Percentiles rank a stretch among this genome's conserved stretches.
Conservation (phyloP, 2,888 invertebrate genomes). For the Pedicia rivosa region DNA sequence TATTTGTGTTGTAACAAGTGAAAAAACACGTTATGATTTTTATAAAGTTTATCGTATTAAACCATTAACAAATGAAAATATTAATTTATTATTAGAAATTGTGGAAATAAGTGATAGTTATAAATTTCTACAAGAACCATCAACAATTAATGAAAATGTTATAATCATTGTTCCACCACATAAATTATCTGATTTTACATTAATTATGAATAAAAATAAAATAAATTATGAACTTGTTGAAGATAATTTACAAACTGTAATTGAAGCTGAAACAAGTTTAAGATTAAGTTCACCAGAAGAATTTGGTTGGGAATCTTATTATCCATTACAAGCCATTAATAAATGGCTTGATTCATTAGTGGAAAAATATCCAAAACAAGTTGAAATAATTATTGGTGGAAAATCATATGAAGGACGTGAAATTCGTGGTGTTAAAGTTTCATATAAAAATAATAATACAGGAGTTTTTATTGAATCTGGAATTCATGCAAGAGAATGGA, state of each 20-base stretch:
- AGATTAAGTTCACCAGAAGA: slow-evolving; percentile 14
- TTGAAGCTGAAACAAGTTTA: slow-evolving; percentile 12
- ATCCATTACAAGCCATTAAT: slow-evolving; percentile 26
- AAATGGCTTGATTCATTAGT: slow-evolving; percentile 34
- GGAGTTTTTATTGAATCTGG: slow-evolving; percentile 25
- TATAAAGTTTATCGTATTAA: slow-evolving; percentile 8
- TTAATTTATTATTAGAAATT: slow-evolving; percentile 3
- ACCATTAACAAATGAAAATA: slow-evolving; percentile 4
- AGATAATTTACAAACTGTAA: slow-evolving; percentile 23
- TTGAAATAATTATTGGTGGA: slow-evolving; percentile 31
- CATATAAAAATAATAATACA: slow-evolving; percentile 18
- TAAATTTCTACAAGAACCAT: background rate
- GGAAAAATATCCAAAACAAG: slow-evolving; percentile 25
- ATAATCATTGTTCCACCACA: slow-evolving; percentile 7
- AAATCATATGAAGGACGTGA: slow-evolving; percentile 31
- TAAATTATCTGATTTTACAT: slow-evolving; percentile 6
- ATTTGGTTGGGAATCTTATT: slow-evolving; percentile 19
- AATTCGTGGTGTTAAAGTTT: slow-evolving; percentile 26
- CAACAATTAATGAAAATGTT: background rate
- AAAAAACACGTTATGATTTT: slow-evolving; percentile 11
- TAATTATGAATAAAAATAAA: slow-evolving; percentile 15
- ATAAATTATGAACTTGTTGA: slow-evolving; percentile 19
- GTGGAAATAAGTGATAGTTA: slow-evolving; percentile 3
- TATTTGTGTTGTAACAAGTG: too few species aligned
- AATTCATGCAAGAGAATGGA: slow-evolving; percentile 33